Percentiles rank a stretch among this genome's conserved stretches.
Evolutionary conservation across 2,797 vertebrate species (phyloP).

Genomic region (Diglossa cyanea): DNA sequence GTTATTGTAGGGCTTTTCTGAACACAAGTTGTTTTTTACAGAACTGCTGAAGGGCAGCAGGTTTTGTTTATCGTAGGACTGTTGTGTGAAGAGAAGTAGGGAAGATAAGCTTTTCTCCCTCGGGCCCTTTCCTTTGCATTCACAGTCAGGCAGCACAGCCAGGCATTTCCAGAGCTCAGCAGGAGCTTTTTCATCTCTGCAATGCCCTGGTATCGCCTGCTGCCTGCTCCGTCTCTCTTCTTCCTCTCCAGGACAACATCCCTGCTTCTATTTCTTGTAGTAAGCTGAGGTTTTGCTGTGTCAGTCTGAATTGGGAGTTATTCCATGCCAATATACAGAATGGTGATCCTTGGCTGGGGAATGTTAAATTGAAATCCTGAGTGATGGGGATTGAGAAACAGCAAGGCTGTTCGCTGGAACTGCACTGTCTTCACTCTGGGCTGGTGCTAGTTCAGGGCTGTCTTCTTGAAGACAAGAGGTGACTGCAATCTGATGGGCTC

Average conservation of each 20-base stretch:
- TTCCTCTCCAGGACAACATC: background rate
- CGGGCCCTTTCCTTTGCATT: background rate
- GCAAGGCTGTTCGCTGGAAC: background rate
- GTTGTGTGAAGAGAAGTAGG: constrained; percentile 7
- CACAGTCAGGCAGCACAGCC: background rate
- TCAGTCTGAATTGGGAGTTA: background rate
- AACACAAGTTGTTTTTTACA: background rate
- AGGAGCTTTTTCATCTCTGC: constrained; percentile 6
- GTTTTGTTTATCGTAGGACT: background rate
- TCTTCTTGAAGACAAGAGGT: background rate
- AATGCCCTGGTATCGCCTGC: background rate
- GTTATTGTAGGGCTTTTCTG: background rate
- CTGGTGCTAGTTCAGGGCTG: background rate
- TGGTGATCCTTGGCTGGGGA: background rate
- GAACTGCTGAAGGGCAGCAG: background rate
- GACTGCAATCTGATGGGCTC: background rate
- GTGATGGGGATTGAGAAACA: background rate
- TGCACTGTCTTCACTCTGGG: background rate
- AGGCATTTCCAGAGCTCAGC: background rate
- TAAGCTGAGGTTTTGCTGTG: background rate
- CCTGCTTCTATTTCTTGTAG: background rate
- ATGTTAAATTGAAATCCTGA: background rate
- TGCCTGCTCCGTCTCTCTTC: background rate
- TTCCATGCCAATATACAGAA: background rate
- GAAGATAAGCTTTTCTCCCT: background rate